Evolutionary conservation across 1,140 invertebrate genomes (phyloP), one percentile per base, ranked within the genome.

Genomic region (Popillia japonica): DNA sequence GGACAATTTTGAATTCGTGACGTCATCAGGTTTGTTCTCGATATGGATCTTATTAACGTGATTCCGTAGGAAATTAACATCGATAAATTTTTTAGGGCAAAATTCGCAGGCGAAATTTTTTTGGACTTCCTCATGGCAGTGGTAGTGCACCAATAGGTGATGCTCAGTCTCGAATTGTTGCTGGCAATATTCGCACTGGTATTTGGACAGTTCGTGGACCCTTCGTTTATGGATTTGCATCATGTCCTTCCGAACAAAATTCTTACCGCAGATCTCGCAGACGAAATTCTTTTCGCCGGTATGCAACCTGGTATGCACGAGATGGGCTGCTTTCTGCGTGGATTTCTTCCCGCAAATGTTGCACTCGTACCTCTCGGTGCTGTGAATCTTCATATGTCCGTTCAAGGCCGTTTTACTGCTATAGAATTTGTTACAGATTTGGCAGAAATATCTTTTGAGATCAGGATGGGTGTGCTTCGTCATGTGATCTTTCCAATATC

Each of bases 211-310:
- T 9, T 80, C 61, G 48, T 81, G 80, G 4, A 55, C 44, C 22
- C 78, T 61, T 27, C 68, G 17, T 27, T 14, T 68, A 34, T 68
- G 61, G 20, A 68, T 77, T 40, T 68, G 61, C 94, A 98, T 95
- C 86, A 98, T 97, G 87, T 98, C 97, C 86, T 97, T 96, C 75
- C 97, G 91, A 80, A 96, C 97, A 87, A 98, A 98, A 20, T 95
- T 94, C 87, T 98, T 98, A 61, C 91, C 91, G 85, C 96, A 97
- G 42, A 90, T 90, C 76, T 91, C 89, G 88, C 96, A 98, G 68
- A 90, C 88, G 86, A 93, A 96, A 11, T 96, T 95, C 84, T 95
- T 95, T 80, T 92, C 89, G 3, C 78, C 80, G n/a, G 68, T 78
- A 68, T 86, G 84, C 0, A 82, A 83, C 3, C 78, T 76, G 48